Base-by-base conservation (phyloP, 2,113 vertebrate species). In the Phylloscopus whistleri region DNA sequence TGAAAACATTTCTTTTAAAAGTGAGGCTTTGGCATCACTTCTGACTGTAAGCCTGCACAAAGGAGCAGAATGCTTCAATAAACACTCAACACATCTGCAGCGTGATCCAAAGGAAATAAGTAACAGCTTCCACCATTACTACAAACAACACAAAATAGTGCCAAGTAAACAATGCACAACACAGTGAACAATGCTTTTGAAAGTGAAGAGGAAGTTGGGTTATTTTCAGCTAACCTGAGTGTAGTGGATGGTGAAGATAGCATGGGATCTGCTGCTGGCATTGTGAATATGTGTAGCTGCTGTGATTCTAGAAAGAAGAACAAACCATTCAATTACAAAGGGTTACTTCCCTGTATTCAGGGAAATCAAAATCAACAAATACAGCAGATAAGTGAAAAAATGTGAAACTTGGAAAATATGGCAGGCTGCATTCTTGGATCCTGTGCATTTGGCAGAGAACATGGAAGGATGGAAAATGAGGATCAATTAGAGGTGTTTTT, bases 171-270 rank as follows among this genome's bases (percentile, higher is more conserved):
- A 94, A 70, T 35, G 37, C 44, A 58, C 55, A 78, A 60, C 30
- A 75, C 37, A 60, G 4, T 44, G 49, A 95, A 78, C 69, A 95
- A 72, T 55, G 66, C 19, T 78, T 81, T 51, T 75, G 26, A 70
- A 63, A 58, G 6, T 31, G 19, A n/a, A 91, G 73, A 92, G 83
- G 80, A 95, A 96, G 55, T 27, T 46, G 37, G 16, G 44, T 83
- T 91, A 92, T 91, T 95, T 88, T 62, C 87, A 72, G 91, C 96
- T 73, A 95, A 99, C 99, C 98, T 99, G 99, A 33, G 99, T 99
- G 95, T 99, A 99, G 95, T 99, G 98, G 96, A 99, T 99, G 64
- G 98, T 99, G 97, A 99, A 99, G 98, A 99, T 99, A 96, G 99
- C 99, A 70, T 99, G 99, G 55, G 99, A 99, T 94, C 99, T 98